Conservation (phyloP, 2,113 vertebrate species). For the Ptilonorhynchus violaceus region DNA sequence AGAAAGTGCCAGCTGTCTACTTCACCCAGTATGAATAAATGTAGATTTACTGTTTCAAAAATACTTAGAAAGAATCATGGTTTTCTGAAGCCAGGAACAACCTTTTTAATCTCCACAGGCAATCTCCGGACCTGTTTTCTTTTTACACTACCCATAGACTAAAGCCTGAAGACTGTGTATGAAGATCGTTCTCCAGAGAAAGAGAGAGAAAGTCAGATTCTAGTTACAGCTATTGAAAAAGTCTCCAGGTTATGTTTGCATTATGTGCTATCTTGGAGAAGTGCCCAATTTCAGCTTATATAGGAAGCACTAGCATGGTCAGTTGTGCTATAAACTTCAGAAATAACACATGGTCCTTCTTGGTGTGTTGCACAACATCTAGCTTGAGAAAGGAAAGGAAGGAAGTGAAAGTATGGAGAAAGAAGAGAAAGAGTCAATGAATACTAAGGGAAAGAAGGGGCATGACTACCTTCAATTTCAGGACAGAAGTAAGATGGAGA, state of each 20-base stretch:
- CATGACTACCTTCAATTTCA: background rate
- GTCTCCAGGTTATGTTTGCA: background rate
- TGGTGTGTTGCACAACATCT: background rate
- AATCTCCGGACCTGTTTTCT: background rate
- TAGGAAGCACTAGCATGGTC: background rate
- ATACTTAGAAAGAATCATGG: background rate
- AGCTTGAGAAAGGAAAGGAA: background rate
- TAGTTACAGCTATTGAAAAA: background rate
- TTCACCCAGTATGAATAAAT: conserved; percentile 11
- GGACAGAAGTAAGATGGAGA: background rate
- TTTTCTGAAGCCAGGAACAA: conserved; percentile 6
- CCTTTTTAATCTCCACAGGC: background rate
- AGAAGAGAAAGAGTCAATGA: background rate
- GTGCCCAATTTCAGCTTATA: background rate
- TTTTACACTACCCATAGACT: background rate
- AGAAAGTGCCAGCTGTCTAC: conserved; percentile 41
- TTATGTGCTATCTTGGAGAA: background rate
- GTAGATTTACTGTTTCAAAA: conserved; percentile 41
- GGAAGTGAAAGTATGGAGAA: background rate
- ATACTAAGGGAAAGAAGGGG: conserved; percentile 9
- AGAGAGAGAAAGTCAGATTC: background rate
- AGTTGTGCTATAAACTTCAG: background rate
- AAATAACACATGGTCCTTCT: background rate
- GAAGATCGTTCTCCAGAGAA: background rate
- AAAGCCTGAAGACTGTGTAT: background rate